Conservation (phyloP, 1,140 invertebrate genomes). For the Heliconius himera region DNA sequence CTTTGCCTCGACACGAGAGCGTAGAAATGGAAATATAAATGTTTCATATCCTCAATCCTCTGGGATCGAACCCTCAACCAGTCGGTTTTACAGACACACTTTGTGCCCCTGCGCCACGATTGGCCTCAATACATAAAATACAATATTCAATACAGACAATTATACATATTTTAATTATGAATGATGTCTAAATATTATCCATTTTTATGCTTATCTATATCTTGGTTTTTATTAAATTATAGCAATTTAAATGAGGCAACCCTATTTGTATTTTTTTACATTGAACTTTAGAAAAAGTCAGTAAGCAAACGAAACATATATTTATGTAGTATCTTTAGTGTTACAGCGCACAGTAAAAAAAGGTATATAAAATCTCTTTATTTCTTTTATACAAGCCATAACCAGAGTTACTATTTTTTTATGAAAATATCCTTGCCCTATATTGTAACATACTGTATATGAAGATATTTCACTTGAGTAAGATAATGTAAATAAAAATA, state of each 20-base stretch:
- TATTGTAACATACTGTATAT: background rate
- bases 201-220: background rate
- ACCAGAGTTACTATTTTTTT: background rate
- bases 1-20: too few relatives aligned
- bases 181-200: background rate
- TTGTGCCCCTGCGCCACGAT: too few relatives aligned
- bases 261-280: background rate
- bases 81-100: too few relatives aligned
- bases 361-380: background rate
- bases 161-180: too few relatives aligned
- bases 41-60: too few relatives aligned
- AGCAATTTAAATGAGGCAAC: background rate
- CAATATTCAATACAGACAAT: too few relatives aligned
- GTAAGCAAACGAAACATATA: background rate
- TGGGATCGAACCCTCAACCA: too few relatives aligned
- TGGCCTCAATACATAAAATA: too few relatives aligned
- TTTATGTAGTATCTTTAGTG: background rate
- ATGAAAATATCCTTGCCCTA: too few relatives aligned
- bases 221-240: background rate
- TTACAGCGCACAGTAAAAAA: background rate
- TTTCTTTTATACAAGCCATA: background rate
- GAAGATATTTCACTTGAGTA: too few relatives aligned
- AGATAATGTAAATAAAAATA: too few relatives aligned
- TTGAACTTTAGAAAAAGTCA: constrained; percentile 6
- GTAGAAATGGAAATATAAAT: too few relatives aligned